Percentiles rank a stretch among this genome's conserved stretches.
Conservation (phyloP, 2,888 invertebrate genomes). For the Andrena bicolor region DNA sequence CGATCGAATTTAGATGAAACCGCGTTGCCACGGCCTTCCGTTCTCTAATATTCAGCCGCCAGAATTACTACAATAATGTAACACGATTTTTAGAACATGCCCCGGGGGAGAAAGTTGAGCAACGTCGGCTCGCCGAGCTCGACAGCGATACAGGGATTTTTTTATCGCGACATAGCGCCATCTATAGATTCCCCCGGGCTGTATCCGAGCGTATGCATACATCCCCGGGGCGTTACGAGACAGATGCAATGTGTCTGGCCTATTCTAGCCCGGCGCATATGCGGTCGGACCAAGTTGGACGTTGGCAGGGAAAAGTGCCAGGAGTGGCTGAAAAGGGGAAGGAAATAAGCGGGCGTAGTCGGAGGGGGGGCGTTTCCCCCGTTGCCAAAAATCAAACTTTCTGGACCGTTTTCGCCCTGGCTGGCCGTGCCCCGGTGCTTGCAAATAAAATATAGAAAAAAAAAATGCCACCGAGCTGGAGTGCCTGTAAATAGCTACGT, state of each 20-base stretch:
- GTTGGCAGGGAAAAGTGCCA: conserved; percentile 69
- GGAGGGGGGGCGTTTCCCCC: conserved; percentile 30
- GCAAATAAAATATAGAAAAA: conserved; percentile 38
- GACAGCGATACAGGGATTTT: conserved; percentile 18
- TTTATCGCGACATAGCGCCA: conserved; percentile 32
- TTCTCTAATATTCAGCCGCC: no score
- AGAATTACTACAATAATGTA: no score
- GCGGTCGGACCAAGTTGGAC: conserved; percentile 63
- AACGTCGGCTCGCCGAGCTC: neutral
- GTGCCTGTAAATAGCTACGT: conserved; percentile 8
- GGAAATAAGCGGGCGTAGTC: conserved; percentile 63
- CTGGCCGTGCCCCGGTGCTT: neutral
- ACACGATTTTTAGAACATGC: neutral
- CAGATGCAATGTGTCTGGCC: conserved; percentile 56
- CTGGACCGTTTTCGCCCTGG: conserved; percentile 37
- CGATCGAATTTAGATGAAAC: no score
- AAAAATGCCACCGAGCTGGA: neutral
- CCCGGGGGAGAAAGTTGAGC: neutral
- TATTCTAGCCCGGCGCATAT: conserved; percentile 54
- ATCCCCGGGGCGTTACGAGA: conserved; percentile 53
- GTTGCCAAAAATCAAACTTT: conserved; percentile 72
- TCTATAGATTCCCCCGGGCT: conserved; percentile 33
- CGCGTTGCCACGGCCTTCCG: no score
- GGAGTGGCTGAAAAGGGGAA: conserved; percentile 61
- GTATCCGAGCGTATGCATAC: conserved; percentile 24